Base-by-base conservation (phyloP, 2,797 vertebrate species). In the Typhlichthys eigenmanni region DNA sequence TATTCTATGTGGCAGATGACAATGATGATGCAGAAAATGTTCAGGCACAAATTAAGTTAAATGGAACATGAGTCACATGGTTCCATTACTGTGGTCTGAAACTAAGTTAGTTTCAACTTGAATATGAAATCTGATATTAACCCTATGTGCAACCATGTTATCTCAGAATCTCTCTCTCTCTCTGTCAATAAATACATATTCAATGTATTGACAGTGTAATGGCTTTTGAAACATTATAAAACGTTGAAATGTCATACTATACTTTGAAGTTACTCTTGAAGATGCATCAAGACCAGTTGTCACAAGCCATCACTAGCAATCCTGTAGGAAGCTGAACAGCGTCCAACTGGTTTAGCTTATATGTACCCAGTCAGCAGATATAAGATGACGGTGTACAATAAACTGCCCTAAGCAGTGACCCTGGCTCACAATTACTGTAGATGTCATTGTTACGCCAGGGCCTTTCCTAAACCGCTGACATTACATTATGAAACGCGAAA, bases 371-470 rank as follows among this genome's bases (percentile, higher is more conserved):
- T 13, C 66, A 53, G 16, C 9, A 12, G 46, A 70, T 64, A 58
- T 58, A 62, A 71, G 61, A 66, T 74, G 79, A 83, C 84, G 76
- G 77, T 53, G 6, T 46, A 48, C 16, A 43, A 58, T 74, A 55
- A 62, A 47, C 13, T 64, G 55, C 55, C 64, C 71, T 58, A 29
- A 58, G 50, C 64, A 68, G 57, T 64, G 64, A 64, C 67, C 66
- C 3, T 16, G 59, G 48, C 55, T 61, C 60, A 63, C 61, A 60
- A 47, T 64, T 56, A 29, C 24, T 29, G 24, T 29, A 50, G 13
- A 68, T 66, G 43, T 56, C 59, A 16, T 43, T 49, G 53, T 74
- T 61, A 67, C 9, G 3, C 66, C 64, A 78, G 58, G 58, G 46
- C n/a, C 0, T 1, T 55, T 61, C 16, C 55, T 48, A 8, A 55